These are phyloP conservation scores for Podarcis cretensis DNA, from an alignment of 2,113 vertebrate species.

Conservation along the genomic window DNA sequence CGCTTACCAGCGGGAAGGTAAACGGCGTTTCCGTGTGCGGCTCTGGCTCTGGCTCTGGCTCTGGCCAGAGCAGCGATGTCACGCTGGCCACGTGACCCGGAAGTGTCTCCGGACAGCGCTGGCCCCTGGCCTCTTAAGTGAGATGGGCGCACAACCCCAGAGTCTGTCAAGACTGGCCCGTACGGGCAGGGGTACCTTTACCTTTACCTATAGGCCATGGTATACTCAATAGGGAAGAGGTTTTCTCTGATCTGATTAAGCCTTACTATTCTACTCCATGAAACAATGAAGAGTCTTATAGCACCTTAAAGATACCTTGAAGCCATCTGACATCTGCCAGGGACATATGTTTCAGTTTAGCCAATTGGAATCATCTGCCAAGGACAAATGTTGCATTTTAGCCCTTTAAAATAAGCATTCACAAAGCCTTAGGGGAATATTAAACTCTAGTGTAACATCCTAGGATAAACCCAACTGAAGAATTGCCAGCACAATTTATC, in stretches of 20 bases:
- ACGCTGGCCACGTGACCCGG: too few species aligned
- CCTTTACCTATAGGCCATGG: not conserved
- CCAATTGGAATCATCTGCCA: not conserved
- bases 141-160: too few species aligned
- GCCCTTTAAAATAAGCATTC: not conserved
- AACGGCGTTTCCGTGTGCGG: too few species aligned
- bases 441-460: not conserved
- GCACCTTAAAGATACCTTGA: not conserved
- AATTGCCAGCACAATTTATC: not conserved
- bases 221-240: too few species aligned
- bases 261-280: not conserved
- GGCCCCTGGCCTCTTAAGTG: too few species aligned
- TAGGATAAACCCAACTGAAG: not conserved
- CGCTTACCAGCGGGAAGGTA: too few species aligned
- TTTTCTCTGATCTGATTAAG: not conserved
- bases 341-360: not conserved
- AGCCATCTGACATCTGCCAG: not conserved
- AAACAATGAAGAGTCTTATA: not conserved
- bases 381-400: not conserved
- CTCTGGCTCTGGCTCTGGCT: too few species aligned
- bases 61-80: too few species aligned
- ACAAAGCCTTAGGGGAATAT: not conserved
- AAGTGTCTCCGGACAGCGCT: too few species aligned
- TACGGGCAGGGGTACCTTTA: too few species aligned
- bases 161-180: too few species aligned